Evolutionary conservation across 2,113 vertebrate species (phyloP).

Genomic region (Sturnus vulgaris): DNA sequence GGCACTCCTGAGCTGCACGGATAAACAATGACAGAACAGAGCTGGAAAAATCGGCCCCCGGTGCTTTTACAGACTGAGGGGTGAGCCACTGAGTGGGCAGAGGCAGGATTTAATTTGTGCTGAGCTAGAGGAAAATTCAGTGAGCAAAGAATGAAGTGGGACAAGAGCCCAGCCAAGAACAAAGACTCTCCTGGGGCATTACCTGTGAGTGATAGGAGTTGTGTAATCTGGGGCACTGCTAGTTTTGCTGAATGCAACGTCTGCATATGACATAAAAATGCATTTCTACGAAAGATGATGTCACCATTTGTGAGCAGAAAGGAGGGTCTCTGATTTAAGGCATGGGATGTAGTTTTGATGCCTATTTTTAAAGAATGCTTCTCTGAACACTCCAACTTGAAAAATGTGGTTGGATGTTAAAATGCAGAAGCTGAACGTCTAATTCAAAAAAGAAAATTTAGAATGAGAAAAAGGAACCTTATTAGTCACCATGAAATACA

Average conservation of each 20-base stretch:
- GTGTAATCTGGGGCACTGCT: neutral
- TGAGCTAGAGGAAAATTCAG: neutral
- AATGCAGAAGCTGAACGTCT: neutral
- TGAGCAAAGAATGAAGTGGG: neutral
- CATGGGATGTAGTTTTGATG: neutral
- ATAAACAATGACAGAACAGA: accelerated
- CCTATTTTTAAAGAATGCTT: neutral
- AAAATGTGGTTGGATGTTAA: neutral
- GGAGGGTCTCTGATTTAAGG: neutral
- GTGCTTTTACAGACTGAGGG: neutral
- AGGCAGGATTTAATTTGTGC: neutral
- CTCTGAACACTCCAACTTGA: neutral
- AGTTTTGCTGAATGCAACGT: neutral
- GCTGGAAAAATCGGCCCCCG: neutral
- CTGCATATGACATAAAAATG: neutral
- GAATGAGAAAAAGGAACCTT: neutral
- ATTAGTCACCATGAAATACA: neutral
- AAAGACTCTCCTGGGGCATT: neutral
- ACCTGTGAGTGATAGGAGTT: neutral
- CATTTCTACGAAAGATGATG: neutral
- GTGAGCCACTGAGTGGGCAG: neutral
- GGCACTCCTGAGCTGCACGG: neutral
- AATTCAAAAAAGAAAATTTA: neutral
- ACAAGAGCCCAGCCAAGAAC: neutral
- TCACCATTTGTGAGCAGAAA: neutral